phyloP scores from a whole-genome alignment of 2,888 invertebrate species.

The Scotopteryx bipunctaria region DNA sequence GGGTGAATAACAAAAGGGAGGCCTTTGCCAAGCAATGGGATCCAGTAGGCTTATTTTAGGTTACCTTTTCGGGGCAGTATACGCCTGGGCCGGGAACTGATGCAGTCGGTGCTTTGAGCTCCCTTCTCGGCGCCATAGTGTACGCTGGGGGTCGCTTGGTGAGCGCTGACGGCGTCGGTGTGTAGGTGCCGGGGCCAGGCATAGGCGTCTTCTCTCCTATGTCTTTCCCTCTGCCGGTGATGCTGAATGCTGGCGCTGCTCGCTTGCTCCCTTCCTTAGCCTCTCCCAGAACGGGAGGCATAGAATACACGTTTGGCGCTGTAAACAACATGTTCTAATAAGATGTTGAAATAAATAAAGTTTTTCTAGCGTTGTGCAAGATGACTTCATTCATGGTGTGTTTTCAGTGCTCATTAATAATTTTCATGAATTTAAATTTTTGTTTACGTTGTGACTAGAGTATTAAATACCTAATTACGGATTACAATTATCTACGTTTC shows the following conservation, averaged over 20 bases:
- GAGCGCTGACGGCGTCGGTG: constrained; percentile 81
- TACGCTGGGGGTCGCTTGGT: constrained; percentile 88
- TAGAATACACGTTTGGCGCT: constrained; percentile 95
- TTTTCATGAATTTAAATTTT: too few species aligned
- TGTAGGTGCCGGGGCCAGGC: constrained; percentile 93
- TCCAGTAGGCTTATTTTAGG: too few species aligned
- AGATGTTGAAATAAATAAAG: not conserved
- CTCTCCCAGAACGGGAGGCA: constrained; percentile 89
- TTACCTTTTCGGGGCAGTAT: constrained; percentile 86
- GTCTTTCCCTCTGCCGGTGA: constrained; percentile 91
- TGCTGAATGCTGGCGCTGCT: constrained; percentile 94
- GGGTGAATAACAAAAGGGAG: too few species aligned
- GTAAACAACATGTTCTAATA: constrained; percentile 45
- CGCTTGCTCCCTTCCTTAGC: constrained; percentile 80
- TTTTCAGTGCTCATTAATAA: too few species aligned
- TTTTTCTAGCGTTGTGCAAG: not conserved
- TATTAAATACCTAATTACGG: too few species aligned
- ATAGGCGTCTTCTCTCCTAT: constrained; percentile 69
- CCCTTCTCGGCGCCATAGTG: constrained; percentile 88
- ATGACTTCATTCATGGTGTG: not conserved
- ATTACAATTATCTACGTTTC: too few species aligned
- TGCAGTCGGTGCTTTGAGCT: constrained; percentile 62
- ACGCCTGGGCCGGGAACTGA: constrained; percentile 84
- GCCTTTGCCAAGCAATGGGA: too few species aligned
- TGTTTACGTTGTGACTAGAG: too few species aligned